Evolutionary conservation across 2,888 invertebrate species (phyloP).

Genomic region (Drosophila histrio): DNA sequence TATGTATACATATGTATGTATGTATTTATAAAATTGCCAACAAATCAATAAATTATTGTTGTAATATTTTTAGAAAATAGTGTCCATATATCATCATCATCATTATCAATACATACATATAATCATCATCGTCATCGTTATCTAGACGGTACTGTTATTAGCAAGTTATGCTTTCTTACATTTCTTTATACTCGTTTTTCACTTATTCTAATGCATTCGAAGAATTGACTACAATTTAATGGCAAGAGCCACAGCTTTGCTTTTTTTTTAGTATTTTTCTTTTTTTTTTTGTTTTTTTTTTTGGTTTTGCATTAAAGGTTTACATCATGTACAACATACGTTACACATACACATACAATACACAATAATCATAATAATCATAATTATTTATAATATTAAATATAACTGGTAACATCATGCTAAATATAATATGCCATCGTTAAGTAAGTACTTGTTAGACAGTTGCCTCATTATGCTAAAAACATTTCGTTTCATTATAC

Average conservation of each 20-base stretch:
- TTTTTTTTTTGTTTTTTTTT: conserved; percentile 9
- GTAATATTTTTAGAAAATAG: conserved; percentile 78
- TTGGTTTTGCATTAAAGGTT: conserved; percentile 32
- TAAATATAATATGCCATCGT: conserved; percentile 62
- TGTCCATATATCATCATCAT: conserved; percentile 73
- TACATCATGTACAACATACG: conserved; percentile 67
- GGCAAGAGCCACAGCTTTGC: conserved; percentile 70
- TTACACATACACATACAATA: conserved; percentile 78
- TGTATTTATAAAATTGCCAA: conserved; percentile 73
- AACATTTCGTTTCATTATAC: conserved; percentile 54
- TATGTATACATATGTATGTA: conserved; percentile 51
- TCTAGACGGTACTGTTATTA: conserved; percentile 23
- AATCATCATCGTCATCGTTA: conserved; percentile 16
- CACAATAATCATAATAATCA: conserved; percentile 75
- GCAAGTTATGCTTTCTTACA: conserved; percentile 30
- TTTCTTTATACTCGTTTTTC: conserved; percentile 22
- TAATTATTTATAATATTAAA: conserved; percentile 71
- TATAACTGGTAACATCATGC: conserved; percentile 74
- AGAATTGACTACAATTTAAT: conserved; percentile 78
- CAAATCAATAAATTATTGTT: conserved; percentile 78
- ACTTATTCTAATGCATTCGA: conserved; percentile 69
- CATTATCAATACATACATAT: no score
- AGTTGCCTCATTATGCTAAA: conserved; percentile 46
- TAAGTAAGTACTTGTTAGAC: conserved; percentile 34
- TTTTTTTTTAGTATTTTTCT: conserved; percentile 14